Percentiles rank a stretch among this genome's conserved stretches.
Conservation (phyloP, 2,888 invertebrate genomes). For the Lithophane leautieri region DNA sequence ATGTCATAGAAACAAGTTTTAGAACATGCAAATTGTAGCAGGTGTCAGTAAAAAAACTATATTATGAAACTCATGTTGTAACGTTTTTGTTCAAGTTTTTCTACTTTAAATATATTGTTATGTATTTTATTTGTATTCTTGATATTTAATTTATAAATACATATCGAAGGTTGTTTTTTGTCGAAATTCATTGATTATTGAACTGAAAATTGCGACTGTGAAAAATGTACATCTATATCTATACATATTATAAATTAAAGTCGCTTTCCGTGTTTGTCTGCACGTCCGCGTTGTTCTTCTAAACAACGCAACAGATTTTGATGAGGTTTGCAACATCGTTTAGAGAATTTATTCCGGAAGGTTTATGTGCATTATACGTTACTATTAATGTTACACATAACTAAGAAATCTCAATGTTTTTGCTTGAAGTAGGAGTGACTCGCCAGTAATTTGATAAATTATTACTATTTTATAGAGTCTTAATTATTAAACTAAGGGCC, state of each 20-base stretch:
- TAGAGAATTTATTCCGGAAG: no score
- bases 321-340: no score
- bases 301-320: no score
- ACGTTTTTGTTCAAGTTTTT: conserved; percentile 21
- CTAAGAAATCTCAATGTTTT: no score
- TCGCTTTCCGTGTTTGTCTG: no score
- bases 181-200: conserved; percentile 21
- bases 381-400: no score
- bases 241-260: no score
- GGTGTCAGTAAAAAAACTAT: conserved; percentile 40
- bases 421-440: no score
- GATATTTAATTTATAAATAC: conserved; percentile 19
- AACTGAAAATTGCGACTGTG: not conserved
- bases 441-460: no score
- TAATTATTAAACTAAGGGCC: not conserved
- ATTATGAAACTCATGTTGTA: conserved; percentile 8
- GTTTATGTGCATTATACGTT: no score
- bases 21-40: conserved; percentile 50
- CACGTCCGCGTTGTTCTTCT: no score
- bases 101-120: not conserved
- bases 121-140: conserved; percentile 19
- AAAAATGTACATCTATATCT: no score
- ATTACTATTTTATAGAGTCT: not conserved
- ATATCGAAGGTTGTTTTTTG: conserved; percentile 2
- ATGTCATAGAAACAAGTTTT: conserved; percentile 45